A percentile compares a stretch with the other conserved stretches of the same genome.
phyloP scores from a whole-genome alignment of 2,113 vertebrate genomes.

The Mystacornis crossleyi region DNA sequence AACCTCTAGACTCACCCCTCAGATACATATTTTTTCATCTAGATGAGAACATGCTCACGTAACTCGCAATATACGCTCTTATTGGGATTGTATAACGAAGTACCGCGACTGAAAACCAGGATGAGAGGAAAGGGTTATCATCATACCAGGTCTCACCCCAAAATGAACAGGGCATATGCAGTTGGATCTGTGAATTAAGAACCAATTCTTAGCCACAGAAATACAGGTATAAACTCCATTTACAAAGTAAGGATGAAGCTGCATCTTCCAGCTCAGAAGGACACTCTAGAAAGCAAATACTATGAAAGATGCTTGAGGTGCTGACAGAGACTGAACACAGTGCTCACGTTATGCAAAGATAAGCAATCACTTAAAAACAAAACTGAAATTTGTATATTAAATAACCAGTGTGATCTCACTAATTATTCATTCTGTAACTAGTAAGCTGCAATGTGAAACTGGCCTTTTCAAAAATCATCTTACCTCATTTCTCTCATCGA shows the following conservation, averaged over 20 bases:
- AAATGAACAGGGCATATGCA: background rate
- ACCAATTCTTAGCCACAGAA: background rate
- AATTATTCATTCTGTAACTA: background rate
- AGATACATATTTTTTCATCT: background rate
- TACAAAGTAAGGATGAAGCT: background rate
- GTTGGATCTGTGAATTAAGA: background rate
- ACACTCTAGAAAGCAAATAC: background rate
- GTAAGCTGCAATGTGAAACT: background rate
- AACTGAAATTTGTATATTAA: background rate
- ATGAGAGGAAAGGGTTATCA: background rate
- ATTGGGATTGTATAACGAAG: background rate
- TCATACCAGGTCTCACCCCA: background rate
- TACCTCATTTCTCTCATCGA: slow-evolving; percentile 96
- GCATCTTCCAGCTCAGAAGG: background rate
- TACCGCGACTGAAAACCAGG: background rate
- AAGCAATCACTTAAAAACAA: background rate
- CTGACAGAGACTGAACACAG: background rate
- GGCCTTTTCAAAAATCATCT: background rate
- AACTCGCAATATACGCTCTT: background rate
- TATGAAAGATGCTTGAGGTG: background rate
- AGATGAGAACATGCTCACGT: background rate
- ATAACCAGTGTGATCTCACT: background rate
- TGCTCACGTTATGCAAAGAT: background rate
- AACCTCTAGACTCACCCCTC: background rate
- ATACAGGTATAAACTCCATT: background rate